phyloP scores from a whole-genome alignment of 2,113 vertebrate genomes.

The Callaeas wilsoni region DNA sequence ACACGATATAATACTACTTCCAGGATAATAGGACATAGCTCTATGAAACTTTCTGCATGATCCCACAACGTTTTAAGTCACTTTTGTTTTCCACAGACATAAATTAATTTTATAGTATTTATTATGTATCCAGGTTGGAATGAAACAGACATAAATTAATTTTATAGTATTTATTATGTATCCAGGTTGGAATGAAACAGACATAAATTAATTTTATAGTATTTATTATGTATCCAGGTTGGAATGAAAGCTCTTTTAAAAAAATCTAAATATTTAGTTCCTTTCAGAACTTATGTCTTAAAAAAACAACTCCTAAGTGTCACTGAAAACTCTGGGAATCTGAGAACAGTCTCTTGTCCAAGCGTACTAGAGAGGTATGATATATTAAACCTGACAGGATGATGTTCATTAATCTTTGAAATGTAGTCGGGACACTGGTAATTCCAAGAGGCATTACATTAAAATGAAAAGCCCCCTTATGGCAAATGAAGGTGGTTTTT shows the following conservation, averaged over 20 bases:
- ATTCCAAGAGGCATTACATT: slow-evolving; percentile 68
- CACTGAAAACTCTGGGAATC: neutral
- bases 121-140: neutral
- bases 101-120: neutral
- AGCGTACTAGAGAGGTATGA: neutral
- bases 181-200: neutral
- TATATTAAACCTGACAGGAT: slow-evolving; percentile 52
- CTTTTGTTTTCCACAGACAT: neutral
- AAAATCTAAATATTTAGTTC: neutral
- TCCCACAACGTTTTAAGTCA: neutral
- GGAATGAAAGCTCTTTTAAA: neutral
- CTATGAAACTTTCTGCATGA: neutral
- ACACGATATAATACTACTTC: neutral
- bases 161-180: neutral
- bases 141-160: neutral
- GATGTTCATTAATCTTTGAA: slow-evolving; percentile 68
- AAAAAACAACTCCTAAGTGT: neutral
- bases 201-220: neutral
- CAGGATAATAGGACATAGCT: neutral
- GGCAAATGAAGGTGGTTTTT: slow-evolving; percentile 63
- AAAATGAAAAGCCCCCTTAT: slow-evolving; percentile 69
- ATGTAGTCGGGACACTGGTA: slow-evolving; percentile 44
- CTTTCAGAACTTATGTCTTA: neutral
- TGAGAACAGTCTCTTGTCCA: neutral
- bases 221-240: neutral